Base-by-base conservation (phyloP, 2,888 invertebrate genomes). In the Labia minor region DNA sequence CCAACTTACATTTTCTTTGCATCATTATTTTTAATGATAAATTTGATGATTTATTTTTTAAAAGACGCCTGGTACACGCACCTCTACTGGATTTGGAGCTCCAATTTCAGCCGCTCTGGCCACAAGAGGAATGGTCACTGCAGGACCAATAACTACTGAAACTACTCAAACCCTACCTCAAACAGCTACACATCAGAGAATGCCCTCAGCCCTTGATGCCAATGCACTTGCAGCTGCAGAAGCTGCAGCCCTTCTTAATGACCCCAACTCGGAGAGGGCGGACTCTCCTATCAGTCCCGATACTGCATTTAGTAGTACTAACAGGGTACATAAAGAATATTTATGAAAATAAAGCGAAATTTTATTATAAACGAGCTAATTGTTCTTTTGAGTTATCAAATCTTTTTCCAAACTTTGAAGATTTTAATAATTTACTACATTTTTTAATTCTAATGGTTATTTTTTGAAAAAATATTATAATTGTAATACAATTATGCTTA, bases 241-340 rank as follows among this genome's bases (percentile, higher is more conserved):
- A 8, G 69, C 63, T 4, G 67, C 68, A 10, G 67, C 70, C 20
- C 68, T 61, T 37, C 19, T 72, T 80, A 65, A 82, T 80, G 62
- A 81, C 84, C 16, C 77, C 84, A 61, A 84, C 83, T 68, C 83
- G 84, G 0, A 79, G 81, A 64, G 75, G 78, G 71, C 71, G 74
- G 49, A 70, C 68, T 79, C 78, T 63, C 78, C 80, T 1, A 81
- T 81, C 68, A 82, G 80, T 8, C 82, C 82, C 0, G 84, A 85
- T 71, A 79, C 81, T 0, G 85, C 85, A 0, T 84, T 83, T 69
- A 86, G 82, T 71, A 82, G 80, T 71, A 83, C 85, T 49, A 86
- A 84, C 71, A 81, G 89, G 71, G 86, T 86, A 26, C 6, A 11
- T 63, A 20, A 21, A 63, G 8, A 63, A 20, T 20, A 63, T 21